Conservation (phyloP, 2,888 invertebrate genomes). For the Parnassius apollo region DNA sequence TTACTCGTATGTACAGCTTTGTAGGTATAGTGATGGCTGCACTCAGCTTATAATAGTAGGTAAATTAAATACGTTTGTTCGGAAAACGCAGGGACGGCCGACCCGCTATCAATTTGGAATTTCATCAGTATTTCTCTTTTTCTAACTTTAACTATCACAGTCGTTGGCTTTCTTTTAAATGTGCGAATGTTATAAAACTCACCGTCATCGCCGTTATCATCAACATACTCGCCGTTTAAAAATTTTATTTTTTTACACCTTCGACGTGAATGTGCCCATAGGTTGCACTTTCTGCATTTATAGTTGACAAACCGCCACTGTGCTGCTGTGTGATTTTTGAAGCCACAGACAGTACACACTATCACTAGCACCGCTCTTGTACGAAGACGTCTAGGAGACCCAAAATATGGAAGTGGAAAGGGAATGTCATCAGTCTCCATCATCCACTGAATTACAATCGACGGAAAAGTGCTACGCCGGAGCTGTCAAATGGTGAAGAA, state of each 20-base stretch:
- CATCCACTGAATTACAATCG: too few relatives aligned
- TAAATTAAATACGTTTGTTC: neutral
- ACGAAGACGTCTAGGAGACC: too few relatives aligned
- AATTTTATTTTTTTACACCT: slow-evolving; percentile 29
- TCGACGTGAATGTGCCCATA: slow-evolving; percentile 30
- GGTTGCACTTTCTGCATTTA: slow-evolving; percentile 32
- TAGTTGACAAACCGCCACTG: slow-evolving; percentile 33
- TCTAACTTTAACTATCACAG: slow-evolving; percentile 6
- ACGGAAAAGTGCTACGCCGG: too few relatives aligned
- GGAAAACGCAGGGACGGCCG: slow-evolving; percentile 17
- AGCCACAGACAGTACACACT: neutral
- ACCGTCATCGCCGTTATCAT: slow-evolving; percentile 30
- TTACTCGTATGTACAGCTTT: too few relatives aligned
- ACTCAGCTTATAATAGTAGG: too few relatives aligned
- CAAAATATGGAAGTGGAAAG: too few relatives aligned
- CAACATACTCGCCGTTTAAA: neutral
- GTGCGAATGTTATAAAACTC: slow-evolving; percentile 21
- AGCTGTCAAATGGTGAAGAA: too few relatives aligned
- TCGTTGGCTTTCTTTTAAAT: slow-evolving; percentile 30
- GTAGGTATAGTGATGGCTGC: too few relatives aligned
- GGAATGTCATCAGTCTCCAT: too few relatives aligned
- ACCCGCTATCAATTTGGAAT: slow-evolving; percentile 1
- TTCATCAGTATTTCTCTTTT: slow-evolving; percentile 14
- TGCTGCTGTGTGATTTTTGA: neutral
- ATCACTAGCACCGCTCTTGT: slow-evolving; percentile 18